Conservation (phyloP, 1,140 invertebrate genomes). For the Venturia canescens region DNA sequence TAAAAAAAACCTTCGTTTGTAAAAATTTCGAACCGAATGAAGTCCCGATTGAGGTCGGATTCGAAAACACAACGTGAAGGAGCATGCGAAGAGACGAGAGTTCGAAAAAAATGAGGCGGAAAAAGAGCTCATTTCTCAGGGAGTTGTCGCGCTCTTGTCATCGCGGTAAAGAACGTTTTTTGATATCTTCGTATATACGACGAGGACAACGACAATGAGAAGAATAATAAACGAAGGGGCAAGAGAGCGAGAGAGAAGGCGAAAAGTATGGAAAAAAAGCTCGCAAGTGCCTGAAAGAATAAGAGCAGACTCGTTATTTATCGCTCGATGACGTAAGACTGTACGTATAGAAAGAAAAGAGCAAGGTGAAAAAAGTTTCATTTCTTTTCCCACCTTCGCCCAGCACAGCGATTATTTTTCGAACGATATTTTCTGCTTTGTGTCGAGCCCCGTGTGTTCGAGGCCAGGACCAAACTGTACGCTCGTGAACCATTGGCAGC, state of each 20-base stretch:
- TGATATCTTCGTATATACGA: not conserved
- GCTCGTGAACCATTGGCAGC: too few relatives aligned
- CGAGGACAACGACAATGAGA: not conserved
- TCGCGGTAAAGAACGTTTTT: constrained; percentile 1
- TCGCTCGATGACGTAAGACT: not conserved
- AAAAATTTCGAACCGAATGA: too few relatives aligned
- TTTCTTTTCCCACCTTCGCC: not conserved
- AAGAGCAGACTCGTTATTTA: not conserved
- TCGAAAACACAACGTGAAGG: not conserved
- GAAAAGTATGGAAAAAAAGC: not conserved
- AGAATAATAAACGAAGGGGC: not conserved
- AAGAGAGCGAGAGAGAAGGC: not conserved
- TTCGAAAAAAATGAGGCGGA: not conserved
- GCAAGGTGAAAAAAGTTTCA: not conserved
- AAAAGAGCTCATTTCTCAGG: not conserved
- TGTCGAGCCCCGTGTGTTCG: too few relatives aligned
- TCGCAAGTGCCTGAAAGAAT: not conserved
- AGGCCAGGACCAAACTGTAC: too few relatives aligned
- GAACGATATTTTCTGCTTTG: too few relatives aligned
- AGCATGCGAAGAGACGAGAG: not conserved
- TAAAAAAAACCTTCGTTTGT: too few relatives aligned
- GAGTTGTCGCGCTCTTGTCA: not conserved
- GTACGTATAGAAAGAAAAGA: not conserved
- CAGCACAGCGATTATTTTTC: too few relatives aligned
- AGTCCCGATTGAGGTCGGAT: too few relatives aligned